Conservation (phyloP, 2,888 invertebrate species). For the Drosophila atripex region DNA sequence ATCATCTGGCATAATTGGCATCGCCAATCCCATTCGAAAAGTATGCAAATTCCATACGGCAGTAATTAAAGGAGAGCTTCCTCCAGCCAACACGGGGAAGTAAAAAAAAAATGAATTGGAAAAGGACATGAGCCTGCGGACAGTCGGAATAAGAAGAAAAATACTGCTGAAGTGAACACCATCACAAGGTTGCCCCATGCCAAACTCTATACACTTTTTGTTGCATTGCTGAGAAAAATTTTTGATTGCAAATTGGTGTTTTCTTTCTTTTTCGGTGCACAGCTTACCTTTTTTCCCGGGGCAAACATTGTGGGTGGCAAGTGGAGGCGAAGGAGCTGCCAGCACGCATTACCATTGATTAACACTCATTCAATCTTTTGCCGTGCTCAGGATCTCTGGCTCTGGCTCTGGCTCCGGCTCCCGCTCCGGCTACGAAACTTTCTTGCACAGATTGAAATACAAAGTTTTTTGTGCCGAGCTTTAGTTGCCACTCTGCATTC, state of each 20-base stretch:
- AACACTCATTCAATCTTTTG: slow-evolving; percentile 69
- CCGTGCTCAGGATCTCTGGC: slow-evolving; percentile 27
- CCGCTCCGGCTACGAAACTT: slow-evolving; percentile 48
- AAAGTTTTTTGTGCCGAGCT: slow-evolving; percentile 70
- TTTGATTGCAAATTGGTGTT: slow-evolving; percentile 75
- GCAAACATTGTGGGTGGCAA: background rate
- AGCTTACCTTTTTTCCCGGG: slow-evolving; percentile 51
- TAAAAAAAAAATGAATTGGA: slow-evolving; percentile 18
- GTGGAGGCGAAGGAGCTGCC: slow-evolving; percentile 36
- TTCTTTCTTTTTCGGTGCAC: slow-evolving; percentile 35
- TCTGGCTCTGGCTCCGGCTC: slow-evolving; percentile 28
- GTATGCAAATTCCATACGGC: slow-evolving; percentile 56
- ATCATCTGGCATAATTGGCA: slow-evolving; percentile 37
- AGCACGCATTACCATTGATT: slow-evolving; percentile 77
- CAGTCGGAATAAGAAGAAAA: slow-evolving; percentile 22
- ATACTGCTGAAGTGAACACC: background rate
- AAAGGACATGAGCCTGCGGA: slow-evolving; percentile 17
- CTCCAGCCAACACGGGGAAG: background rate
- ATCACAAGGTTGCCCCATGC: background rate
- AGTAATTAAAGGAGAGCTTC: slow-evolving; percentile 56
- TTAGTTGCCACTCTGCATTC: slow-evolving; percentile 34
- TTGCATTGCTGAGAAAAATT: slow-evolving; percentile 44
- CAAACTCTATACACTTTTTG: slow-evolving; percentile 7
- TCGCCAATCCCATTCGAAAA: slow-evolving; percentile 33
- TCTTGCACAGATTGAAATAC: slow-evolving; percentile 75